Conservation (phyloP, 2,888 invertebrate species). For the Antheraea yamamai region DNA sequence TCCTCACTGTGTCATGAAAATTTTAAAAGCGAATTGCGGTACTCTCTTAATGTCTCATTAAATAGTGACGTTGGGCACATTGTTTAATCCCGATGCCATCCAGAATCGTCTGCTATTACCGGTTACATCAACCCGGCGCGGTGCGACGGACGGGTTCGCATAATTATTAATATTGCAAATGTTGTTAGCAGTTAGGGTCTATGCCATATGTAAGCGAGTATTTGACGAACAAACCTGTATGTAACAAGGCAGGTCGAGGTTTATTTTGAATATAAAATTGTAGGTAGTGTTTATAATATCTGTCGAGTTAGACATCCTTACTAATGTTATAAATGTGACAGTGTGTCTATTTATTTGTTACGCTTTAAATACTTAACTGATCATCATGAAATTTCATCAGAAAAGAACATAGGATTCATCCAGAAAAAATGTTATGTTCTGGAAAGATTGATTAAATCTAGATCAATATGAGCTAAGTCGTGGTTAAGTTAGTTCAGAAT, state of each 20-base stretch:
- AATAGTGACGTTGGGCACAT: constrained; percentile 63
- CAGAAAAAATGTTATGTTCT: no score
- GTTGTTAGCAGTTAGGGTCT: constrained; percentile 70
- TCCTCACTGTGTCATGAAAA: constrained; percentile 32
- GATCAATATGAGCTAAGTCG: no score
- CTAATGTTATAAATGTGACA: neutral
- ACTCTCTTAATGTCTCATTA: constrained; percentile 53
- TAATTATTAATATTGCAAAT: constrained; percentile 78
- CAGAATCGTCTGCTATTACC: constrained; percentile 66
- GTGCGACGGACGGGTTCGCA: constrained; percentile 46
- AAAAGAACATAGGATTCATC: no score
- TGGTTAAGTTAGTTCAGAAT: neutral
- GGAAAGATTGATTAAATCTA: no score
- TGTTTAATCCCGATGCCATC: constrained; percentile 64
- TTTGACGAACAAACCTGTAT: neutral
- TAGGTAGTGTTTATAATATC: neutral
- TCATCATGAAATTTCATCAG: no score
- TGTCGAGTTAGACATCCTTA: neutral
- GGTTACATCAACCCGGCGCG: constrained; percentile 51
- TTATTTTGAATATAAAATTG: neutral
- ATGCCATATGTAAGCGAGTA: constrained; percentile 17
- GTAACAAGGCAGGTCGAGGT: neutral
- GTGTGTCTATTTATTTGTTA: no score
- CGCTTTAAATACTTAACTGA: no score
- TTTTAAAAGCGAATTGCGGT: constrained; percentile 42